phyloP scores from a whole-genome alignment of 2,888 invertebrate genomes.

The Gasteruption jaculator region DNA sequence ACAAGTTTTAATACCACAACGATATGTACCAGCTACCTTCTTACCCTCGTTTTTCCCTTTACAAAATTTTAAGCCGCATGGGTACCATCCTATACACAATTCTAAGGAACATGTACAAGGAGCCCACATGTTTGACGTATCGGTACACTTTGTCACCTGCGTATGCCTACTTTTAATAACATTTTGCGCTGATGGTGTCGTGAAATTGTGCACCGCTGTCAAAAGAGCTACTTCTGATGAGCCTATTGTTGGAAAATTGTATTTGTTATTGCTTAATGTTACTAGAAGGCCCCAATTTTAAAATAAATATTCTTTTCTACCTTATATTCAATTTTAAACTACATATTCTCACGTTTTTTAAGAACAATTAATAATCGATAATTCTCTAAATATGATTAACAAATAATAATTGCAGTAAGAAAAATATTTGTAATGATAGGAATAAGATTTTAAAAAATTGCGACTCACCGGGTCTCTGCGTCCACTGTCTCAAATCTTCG shows the following conservation, averaged over 20 bases:
- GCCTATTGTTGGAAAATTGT: constrained; percentile 52
- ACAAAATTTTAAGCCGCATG: constrained; percentile 93
- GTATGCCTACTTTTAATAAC: constrained; percentile 38
- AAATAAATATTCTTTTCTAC: too few species aligned
- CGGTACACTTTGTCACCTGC: constrained; percentile 56
- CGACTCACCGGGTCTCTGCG: constrained; percentile 69
- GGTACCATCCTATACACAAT: constrained; percentile 92
- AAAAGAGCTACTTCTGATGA: constrained; percentile 69
- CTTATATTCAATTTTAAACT: too few species aligned
- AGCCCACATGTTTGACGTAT: constrained; percentile 64
- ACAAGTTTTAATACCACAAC: constrained; percentile 95
- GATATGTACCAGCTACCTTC: constrained; percentile 67
- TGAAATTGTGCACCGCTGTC: constrained; percentile 67
- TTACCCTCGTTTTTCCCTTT: constrained; percentile 70
- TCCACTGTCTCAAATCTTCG: constrained; percentile 76
- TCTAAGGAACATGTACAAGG: constrained; percentile 84
- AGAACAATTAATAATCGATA: too few species aligned
- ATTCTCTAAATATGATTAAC: too few species aligned
- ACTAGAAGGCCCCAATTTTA: too few species aligned
- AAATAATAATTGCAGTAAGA: too few species aligned
- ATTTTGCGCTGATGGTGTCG: constrained; percentile 50
- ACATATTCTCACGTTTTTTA: too few species aligned
- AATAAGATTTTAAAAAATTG: too few species aligned
- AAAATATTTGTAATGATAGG: too few species aligned
- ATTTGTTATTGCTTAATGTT: too few species aligned